These are phyloP conservation scores for Eretmochelys imbricata DNA, from an alignment of 2,113 vertebrate species.

Conservation along the genomic window DNA sequence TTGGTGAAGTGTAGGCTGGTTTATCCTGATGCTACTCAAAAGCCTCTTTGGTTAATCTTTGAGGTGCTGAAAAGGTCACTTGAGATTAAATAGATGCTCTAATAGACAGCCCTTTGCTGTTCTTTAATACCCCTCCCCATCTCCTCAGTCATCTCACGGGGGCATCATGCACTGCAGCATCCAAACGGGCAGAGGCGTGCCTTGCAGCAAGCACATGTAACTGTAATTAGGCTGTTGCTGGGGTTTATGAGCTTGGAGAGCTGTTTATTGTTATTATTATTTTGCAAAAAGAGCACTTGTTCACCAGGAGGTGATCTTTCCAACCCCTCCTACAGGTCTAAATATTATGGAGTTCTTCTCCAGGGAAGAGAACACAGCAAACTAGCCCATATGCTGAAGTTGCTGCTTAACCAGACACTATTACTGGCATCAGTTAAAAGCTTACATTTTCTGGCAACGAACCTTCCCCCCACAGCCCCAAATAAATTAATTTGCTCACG, in stretches of 20 bases:
- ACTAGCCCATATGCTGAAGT: neutral
- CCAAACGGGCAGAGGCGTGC: neutral
- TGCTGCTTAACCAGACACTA: neutral
- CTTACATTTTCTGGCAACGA: neutral
- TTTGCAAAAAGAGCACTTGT: neutral
- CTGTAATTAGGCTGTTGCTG: neutral
- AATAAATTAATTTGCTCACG: neutral
- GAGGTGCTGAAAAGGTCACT: neutral
- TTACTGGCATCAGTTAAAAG: neutral
- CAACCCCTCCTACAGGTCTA: neutral
- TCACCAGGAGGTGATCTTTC: neutral
- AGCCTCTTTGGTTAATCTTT: neutral
- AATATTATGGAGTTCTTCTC: neutral
- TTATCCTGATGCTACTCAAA: neutral
- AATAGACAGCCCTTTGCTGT: neutral
- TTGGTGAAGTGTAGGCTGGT: neutral
- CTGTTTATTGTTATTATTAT: neutral
- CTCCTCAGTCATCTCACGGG: neutral
- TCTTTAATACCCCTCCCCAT: no score
- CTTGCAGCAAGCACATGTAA: neutral
- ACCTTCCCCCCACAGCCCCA: neutral
- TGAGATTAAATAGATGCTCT: neutral
- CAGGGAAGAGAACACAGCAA: neutral
- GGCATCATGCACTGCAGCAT: no score
- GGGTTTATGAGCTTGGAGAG: neutral